These are phyloP conservation scores for Lissocephala sabroskyi DNA, from an alignment of 2,888 invertebrate genomes.

Conservation along the genomic window DNA sequence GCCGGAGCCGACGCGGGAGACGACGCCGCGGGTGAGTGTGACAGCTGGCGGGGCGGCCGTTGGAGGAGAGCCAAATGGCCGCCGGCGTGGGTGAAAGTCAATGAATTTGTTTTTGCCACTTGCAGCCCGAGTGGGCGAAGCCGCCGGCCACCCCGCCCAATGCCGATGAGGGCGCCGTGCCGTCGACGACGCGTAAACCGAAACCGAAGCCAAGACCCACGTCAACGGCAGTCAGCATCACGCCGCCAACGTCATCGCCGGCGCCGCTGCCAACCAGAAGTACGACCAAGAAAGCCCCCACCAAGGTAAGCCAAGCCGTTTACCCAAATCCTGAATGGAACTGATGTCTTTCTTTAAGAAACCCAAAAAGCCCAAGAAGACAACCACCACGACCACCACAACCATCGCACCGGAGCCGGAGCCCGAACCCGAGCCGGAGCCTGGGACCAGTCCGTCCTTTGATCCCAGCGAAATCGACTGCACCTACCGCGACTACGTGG, in stretches of 20 bases:
- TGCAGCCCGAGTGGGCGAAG: constrained; percentile 85
- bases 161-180: constrained; percentile 73
- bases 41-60: neutral
- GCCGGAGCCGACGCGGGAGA: constrained; percentile 78
- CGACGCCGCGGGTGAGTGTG: constrained; percentile 79
- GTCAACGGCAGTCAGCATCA: constrained; percentile 34
- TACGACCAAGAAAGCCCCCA: constrained; percentile 42
- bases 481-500: constrained; percentile 74
- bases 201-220: constrained; percentile 57
- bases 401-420: constrained; percentile 39
- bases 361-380: constrained; percentile 61
- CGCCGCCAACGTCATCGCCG: too few species aligned
- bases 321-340: constrained; percentile 1
- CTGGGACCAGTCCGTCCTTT: constrained; percentile 19
- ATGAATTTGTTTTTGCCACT: constrained; percentile 26
- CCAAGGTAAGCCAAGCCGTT: constrained; percentile 41
- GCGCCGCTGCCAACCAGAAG: constrained; percentile 31
- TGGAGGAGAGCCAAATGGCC: neutral
- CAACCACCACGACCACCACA: constrained; percentile 40
- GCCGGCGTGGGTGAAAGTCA: constrained; percentile 18
- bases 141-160: constrained; percentile 81
- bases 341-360: constrained; percentile 34
- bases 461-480: constrained; percentile 73
- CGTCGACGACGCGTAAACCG: constrained; percentile 60
- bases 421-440: constrained; percentile 24